Percentiles rank a stretch among this genome's conserved stretches.
These are phyloP conservation scores for Neuroterus valhalla DNA, from an alignment of 1,140 invertebrate genomes.

Conservation along the genomic window DNA sequence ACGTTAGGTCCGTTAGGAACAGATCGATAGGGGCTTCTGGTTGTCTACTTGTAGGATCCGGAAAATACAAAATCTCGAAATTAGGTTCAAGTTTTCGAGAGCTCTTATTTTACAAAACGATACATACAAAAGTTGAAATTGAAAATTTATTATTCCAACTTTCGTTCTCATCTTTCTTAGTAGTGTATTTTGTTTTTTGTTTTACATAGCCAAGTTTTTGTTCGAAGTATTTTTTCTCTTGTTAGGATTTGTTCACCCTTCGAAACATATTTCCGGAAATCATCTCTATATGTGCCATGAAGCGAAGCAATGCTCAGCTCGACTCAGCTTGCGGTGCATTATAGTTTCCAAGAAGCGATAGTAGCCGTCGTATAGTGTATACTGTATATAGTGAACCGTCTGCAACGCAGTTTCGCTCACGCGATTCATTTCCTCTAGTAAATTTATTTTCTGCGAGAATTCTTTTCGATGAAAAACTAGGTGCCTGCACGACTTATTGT, in stretches of 20 bases:
- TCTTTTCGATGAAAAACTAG: neutral
- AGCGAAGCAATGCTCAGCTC: constrained; percentile 22
- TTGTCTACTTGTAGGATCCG: neutral
- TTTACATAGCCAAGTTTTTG: neutral
- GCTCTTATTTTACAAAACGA: neutral
- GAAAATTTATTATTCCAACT: neutral
- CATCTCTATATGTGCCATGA: constrained; percentile 27
- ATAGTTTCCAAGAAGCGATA: constrained; percentile 58
- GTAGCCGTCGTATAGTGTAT: constrained; percentile 33
- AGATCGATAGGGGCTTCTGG: constrained; percentile 28
- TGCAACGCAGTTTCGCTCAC: constrained; percentile 26
- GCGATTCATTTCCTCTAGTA: constrained; percentile 12
- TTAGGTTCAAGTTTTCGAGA: constrained; percentile 4
- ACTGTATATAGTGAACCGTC: constrained; percentile 28
- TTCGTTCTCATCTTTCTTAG: neutral
- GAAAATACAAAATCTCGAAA: constrained; percentile 13
- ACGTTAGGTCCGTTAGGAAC: constrained; percentile 9
- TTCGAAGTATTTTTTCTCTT: neutral
- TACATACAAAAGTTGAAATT: too few relatives aligned
- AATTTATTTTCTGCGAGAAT: constrained; percentile 23
- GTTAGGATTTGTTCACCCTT: constrained; percentile 20
- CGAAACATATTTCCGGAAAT: constrained; percentile 24
- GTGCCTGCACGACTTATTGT: too few relatives aligned
- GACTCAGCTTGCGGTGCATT: constrained; percentile 43
- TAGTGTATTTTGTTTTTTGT: neutral